Evolutionary conservation across 2,888 invertebrate genomes (phyloP), one percentile per base, ranked within the genome.

Genomic region (Philopedon plagiatum): DNA sequence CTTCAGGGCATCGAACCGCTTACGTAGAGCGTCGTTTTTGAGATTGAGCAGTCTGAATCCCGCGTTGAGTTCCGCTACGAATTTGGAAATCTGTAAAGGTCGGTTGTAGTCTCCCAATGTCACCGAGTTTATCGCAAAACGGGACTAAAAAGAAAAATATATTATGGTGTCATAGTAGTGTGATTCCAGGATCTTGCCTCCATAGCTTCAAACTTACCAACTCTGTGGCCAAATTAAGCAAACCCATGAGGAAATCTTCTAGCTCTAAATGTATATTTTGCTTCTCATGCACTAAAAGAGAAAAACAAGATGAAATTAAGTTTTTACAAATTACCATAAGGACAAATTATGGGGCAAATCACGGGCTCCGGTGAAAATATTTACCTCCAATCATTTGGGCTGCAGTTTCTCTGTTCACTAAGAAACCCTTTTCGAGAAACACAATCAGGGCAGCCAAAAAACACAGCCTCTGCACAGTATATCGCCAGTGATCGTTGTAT

Each of bases 241-340:
- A 85, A 0, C 97, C 97, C 84, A 93, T 90, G 18, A 98, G 87
- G 80, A 94, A 97, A 82, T 97, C 97, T 84, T 98, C 97, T 26
- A 97, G 87, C 78, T 97, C 97, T 78, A 97, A 86, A 81, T 96
- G 96, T 81, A 97, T 95, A 0, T 94, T 95, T n/a, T 91, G 89
- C 71, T 90, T 89, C 0, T 88, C 87, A 81, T 92, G 90, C 19
- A 96, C 95, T 95, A 85, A 29, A 87, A 76, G 1, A 15, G 1
- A 15, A 13, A n/a, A n/a, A n/a, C n/a, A n/a, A n/a, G n/a, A n/a
- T n/a, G n/a, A n/a, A n/a, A n/a, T n/a, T n/a, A n/a, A n/a, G n/a
- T n/a, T n/a, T n/a, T n/a, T n/a, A n/a, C n/a, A n/a, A n/a, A n/a
- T n/a, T n/a, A n/a, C n/a, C n/a, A n/a, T n/a, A n/a, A n/a, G n/a